These are phyloP conservation scores for Otolemur crassicaudatus DNA, from an alignment of 2,797 vertebrate species.

Conservation along the genomic window DNA sequence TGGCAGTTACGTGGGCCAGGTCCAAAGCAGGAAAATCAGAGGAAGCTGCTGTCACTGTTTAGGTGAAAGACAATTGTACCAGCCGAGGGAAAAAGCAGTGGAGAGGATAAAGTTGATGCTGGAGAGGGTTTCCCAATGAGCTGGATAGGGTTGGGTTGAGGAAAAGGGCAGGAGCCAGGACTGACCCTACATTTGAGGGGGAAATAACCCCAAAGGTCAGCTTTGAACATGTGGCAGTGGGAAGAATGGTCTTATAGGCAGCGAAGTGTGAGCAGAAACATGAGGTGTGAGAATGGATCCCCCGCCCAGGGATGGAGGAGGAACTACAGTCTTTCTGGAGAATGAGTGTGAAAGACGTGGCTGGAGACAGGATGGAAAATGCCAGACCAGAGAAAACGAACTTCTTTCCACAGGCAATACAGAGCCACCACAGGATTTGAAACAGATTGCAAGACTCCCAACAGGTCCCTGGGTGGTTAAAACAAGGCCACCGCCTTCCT, in stretches of 20 bases:
- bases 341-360: background rate
- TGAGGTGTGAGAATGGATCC: background rate
- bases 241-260: background rate
- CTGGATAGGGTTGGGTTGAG: background rate
- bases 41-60: background rate
- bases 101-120: background rate
- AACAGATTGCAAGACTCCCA: slow-evolving; percentile 24
- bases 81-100: no score
- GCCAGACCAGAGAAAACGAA: background rate
- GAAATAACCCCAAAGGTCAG: background rate
- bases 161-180: background rate
- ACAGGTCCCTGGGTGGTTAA: background rate
- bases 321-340: background rate
- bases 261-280: background rate
- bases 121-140: background rate
- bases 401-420: background rate
- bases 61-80: background rate
- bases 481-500: background rate
- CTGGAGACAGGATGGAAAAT: background rate
- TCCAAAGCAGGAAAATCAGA: background rate
- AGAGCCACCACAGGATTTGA: background rate
- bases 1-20: background rate
- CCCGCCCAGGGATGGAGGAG: background rate
- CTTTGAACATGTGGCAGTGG: accelerated
- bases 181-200: background rate